phyloP scores from a whole-genome alignment of 2,797 vertebrate species.

The Propithecus perrieri region DNA sequence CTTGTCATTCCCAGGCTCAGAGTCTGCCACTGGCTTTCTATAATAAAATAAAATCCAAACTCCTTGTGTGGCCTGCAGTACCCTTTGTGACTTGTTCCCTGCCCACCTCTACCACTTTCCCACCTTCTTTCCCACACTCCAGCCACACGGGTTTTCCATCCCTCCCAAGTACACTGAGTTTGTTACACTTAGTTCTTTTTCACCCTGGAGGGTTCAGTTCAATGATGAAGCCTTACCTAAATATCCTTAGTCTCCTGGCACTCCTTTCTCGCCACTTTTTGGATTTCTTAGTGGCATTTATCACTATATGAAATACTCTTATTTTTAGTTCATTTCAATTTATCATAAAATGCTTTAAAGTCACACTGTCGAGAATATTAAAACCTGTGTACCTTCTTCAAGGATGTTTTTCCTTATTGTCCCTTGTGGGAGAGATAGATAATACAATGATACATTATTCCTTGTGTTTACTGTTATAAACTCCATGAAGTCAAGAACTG shows the following conservation, averaged over 20 bases:
- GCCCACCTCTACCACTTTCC: background rate
- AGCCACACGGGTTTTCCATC: background rate
- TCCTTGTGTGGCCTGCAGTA: background rate
- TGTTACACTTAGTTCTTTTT: background rate
- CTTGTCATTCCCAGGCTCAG: background rate
- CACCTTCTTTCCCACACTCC: background rate
- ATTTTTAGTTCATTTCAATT: slow-evolving; percentile 38
- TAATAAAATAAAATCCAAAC: background rate
- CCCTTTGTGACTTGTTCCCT: background rate
- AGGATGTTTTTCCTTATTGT: background rate
- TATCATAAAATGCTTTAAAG: slow-evolving; percentile 32
- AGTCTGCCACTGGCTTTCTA: background rate
- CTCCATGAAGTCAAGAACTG: background rate
- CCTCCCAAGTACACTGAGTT: background rate
- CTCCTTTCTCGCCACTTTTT: background rate
- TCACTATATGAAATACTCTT: background rate
- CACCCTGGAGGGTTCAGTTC: background rate
- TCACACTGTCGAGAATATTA: background rate
- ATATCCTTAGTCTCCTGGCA: background rate
- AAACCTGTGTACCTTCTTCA: background rate
- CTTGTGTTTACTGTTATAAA: background rate
- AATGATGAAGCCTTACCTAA: background rate
- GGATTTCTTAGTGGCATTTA: slow-evolving; percentile 11
- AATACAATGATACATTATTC: background rate
- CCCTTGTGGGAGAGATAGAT: background rate